Base-by-base conservation (phyloP, 2,113 vertebrate genomes). In the Sturnira hondurensis region DNA sequence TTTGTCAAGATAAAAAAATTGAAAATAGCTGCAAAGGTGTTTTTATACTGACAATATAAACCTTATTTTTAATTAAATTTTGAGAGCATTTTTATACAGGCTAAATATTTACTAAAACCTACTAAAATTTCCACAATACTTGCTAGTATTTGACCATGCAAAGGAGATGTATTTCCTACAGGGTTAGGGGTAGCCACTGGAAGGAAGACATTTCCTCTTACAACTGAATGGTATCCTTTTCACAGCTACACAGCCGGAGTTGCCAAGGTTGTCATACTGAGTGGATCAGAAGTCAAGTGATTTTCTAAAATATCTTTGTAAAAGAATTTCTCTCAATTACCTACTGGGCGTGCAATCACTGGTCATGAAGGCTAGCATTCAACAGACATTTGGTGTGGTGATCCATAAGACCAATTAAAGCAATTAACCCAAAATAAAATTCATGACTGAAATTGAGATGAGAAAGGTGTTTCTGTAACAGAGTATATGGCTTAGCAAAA, bases 251-350 rank as follows among this genome's bases (percentile, higher is more conserved):
- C 38, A 93, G 65, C 58, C n/a, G 3, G 26, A 36, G 28, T 86
- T 95, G 89, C 90, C 56, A 89, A 89, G 73, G 71, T 38, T 83
- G 15, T 87, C 78, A 61, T 50, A 38, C 63, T 71, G 31, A 92
- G 63, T 80, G 63, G 74, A 58, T 63, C 93, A 89, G 31, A 76
- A 89, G 45, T 83, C 89, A 89, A 93, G 36, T 70, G 7, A 93
- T 96, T 96, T 93, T 87, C 89, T 91, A 91, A 89, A 94, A 73
- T 86, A 93, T 74, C 92, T 96, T 93, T 95, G 85, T 89, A 71
- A 82, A 86, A 94, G 77, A 96, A 96, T 93, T 94, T 87, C 54
- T 65, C n/a, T 96, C 54, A 93, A 71, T 94, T 97, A 91, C 89
- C 78, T 71, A 63, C 87, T 93, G 43, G 31, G 96, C 91, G 81